Evolutionary conservation across 2,888 invertebrate species (phyloP), one percentile per base, ranked within the genome.

Genomic region (Metacarcinus magister): DNA sequence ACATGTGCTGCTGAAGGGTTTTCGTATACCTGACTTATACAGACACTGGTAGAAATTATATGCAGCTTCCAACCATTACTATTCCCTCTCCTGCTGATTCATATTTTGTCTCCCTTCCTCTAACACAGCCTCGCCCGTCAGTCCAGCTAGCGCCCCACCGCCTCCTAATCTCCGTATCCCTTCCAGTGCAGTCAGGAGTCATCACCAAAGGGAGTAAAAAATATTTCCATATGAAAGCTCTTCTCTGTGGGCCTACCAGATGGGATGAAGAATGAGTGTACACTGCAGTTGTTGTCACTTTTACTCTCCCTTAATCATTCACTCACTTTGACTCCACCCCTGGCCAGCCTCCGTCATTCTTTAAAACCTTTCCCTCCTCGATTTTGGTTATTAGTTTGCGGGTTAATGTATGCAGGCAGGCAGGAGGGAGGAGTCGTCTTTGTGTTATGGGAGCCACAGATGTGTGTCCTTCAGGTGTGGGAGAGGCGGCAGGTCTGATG

Each of bases 401-500:
- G 93, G 93, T 3, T 93, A 93, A 93, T 93, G 39, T 93, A 93
- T 93, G 93, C 93, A 93, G 67, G 93, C 32, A 23, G 67, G 93
- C n/a, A 67, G 43, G 44, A 44, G 43, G 39, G 39, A 39, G 39
- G 0, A 0, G 39, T 39, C 0, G 19, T 23, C 43, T 32, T 93
- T 67, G 67, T 93, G 93, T 23, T 93, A 19, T 39, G 28, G 8
- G 93, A 67, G 28, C 43, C 46, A 67, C 93, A 93, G 93, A 93
- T 93, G 92, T 92, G 28, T 28, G 67, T 93, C 67, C 67, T 43
- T 67, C 46, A 75, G 67, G 48, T 23, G 54, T 10, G n/a, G 16
- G 92, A n/a, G 92, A 19, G 3, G 60, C 10, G 10, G 54, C 60
- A 48, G 91, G 44, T 43, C 44, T 90, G 90, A 87, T 60, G n/a